These are phyloP conservation scores for Enteromius paludinosus DNA, from an alignment of 2,797 vertebrate genomes.

Conservation along the genomic window DNA sequence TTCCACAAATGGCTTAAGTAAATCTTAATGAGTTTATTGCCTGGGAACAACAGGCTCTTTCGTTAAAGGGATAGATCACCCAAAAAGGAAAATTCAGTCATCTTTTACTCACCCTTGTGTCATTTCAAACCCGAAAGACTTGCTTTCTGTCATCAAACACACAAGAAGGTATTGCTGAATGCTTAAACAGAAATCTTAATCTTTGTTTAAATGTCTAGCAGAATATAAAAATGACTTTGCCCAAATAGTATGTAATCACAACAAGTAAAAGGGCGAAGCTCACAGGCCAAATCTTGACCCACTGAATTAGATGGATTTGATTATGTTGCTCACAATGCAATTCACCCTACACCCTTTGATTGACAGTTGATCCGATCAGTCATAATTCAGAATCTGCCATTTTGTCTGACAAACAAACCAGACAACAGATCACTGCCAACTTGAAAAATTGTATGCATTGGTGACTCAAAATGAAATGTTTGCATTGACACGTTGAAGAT, in stretches of 20 bases:
- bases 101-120: slow-evolving; percentile 1
- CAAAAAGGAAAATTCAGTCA: slow-evolving; percentile 10
- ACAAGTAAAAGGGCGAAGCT: background rate
- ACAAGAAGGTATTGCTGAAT: background rate
- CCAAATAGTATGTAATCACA: background rate
- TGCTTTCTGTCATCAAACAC: background rate
- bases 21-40: slow-evolving; percentile 16
- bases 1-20: slow-evolving; percentile 34
- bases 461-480: too few relatives aligned
- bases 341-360: background rate
- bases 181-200: background rate
- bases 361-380: too few relatives aligned
- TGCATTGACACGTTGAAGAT: too few relatives aligned
- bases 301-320: background rate
- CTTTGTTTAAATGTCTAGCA: background rate
- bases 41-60: slow-evolving; percentile 1
- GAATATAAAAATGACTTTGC: background rate
- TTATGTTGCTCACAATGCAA: background rate
- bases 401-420: too few relatives aligned
- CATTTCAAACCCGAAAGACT: background rate
- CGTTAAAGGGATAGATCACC: slow-evolving; percentile 11
- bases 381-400: too few relatives aligned
- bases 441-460: too few relatives aligned
- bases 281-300: background rate
- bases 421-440: too few relatives aligned